These are phyloP conservation scores for Sesamia inferens DNA, from an alignment of 2,888 invertebrate genomes.

Conservation along the genomic window DNA sequence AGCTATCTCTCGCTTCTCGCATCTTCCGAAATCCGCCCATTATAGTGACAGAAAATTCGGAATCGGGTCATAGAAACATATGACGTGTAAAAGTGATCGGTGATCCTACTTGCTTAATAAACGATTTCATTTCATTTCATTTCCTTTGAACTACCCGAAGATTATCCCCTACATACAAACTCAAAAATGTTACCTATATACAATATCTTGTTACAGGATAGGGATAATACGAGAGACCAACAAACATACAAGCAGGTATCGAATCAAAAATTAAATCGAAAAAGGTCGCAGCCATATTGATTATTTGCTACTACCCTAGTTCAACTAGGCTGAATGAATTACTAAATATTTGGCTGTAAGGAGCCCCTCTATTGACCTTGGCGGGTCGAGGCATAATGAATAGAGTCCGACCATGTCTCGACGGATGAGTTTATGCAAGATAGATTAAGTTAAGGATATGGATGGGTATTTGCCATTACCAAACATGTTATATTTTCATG, in stretches of 20 bases:
- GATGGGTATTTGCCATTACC: constrained; percentile 10
- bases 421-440: constrained; percentile 46
- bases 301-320: constrained; percentile 40
- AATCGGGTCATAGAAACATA: background rate
- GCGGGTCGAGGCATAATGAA: constrained; percentile 35
- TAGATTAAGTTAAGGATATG: constrained; percentile 27
- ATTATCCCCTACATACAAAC: background rate
- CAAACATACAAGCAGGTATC: background rate
- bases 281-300: constrained; percentile 41
- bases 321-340: constrained; percentile 40
- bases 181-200: too few relatives aligned
- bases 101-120: too few relatives aligned
- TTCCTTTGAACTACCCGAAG: background rate
- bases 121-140: too few relatives aligned
- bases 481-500: background rate
- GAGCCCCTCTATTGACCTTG: constrained; percentile 46
- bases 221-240: background rate
- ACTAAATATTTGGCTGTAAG: constrained; percentile 44
- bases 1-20: too few relatives aligned
- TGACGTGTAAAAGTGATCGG: too few relatives aligned
- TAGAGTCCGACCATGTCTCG: constrained; percentile 37
- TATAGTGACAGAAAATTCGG: background rate
- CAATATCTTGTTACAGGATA: too few relatives aligned
- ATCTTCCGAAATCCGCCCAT: too few relatives aligned
- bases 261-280: constrained; percentile 34